Evolutionary conservation across 2,797 vertebrate genomes (phyloP).

Genomic region (Sarcophilus harrisii): DNA sequence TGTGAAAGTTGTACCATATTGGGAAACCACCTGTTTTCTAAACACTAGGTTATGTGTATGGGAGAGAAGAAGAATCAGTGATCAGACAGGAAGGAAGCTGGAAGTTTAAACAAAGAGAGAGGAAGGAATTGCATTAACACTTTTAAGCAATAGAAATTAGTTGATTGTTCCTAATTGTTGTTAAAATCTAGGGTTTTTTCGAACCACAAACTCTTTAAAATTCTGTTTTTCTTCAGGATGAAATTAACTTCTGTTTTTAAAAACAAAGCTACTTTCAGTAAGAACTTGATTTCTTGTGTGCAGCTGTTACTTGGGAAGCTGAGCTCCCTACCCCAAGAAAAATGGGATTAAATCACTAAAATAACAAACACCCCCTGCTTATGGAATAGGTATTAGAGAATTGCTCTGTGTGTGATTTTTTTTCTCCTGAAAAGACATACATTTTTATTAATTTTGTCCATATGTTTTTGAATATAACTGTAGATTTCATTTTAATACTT

Average conservation of each 20-base stretch:
- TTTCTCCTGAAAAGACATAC: neutral
- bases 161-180: neutral
- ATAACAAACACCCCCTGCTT: neutral
- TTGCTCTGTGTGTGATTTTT: neutral
- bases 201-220: neutral
- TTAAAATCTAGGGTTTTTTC: neutral
- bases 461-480: neutral
- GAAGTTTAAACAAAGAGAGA: conserved; percentile 41
- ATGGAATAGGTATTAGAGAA: neutral
- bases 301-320: conserved; percentile 2
- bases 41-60: neutral
- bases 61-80: neutral
- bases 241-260: conserved; percentile 12
- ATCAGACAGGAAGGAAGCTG: conserved; percentile 56
- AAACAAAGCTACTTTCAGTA: neutral
- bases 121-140: neutral
- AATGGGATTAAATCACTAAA: neutral
- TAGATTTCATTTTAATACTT: neutral
- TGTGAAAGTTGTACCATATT: neutral
- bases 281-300: conserved; percentile 12
- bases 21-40: neutral
- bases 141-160: neutral
- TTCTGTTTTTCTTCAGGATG: neutral
- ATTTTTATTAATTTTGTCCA: neutral
- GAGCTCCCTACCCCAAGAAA: neutral